These are phyloP conservation scores for Pseudotriccus pelzelni DNA, from an alignment of 2,797 vertebrate genomes.

Conservation along the genomic window DNA sequence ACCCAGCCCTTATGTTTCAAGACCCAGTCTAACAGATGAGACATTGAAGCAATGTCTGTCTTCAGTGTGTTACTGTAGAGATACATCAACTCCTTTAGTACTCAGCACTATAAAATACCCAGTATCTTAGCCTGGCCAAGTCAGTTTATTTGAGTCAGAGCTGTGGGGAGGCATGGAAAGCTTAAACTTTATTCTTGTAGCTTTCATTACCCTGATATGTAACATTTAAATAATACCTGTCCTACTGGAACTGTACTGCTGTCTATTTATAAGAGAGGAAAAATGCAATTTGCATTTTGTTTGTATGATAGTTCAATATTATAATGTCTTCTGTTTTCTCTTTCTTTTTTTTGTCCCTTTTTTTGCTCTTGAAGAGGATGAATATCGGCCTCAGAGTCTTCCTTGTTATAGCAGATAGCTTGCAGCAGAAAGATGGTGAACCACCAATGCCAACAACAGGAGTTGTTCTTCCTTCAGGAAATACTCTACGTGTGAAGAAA, in stretches of 20 bases:
- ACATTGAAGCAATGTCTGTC: not conserved
- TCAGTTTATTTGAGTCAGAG: not conserved
- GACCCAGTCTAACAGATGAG: not conserved
- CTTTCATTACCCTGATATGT: not conserved
- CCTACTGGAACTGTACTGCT: accelerated
- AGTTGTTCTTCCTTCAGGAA: constrained; percentile 96
- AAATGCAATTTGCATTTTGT: not conserved
- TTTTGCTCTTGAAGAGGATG: constrained; percentile 85
- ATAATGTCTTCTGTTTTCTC: not conserved
- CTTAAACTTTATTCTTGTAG: not conserved
- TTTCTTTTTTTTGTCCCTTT: not conserved
- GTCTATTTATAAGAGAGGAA: not conserved
- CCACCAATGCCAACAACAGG: constrained; percentile 98
- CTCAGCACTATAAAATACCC: not conserved
- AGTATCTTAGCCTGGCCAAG: not conserved
- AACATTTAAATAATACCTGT: not conserved
- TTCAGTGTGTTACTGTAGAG: not conserved
- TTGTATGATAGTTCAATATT: not conserved
- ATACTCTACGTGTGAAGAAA: constrained; percentile 99
- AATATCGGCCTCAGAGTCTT: constrained; percentile 98
- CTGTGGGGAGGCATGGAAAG: not conserved
- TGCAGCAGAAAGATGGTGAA: constrained; percentile 98
- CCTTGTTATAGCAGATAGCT: constrained; percentile 96
- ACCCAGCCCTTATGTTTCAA: not conserved
- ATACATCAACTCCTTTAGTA: not conserved